Conservation (phyloP, 2,113 vertebrate species). For the Thomomys bottae region DNA sequence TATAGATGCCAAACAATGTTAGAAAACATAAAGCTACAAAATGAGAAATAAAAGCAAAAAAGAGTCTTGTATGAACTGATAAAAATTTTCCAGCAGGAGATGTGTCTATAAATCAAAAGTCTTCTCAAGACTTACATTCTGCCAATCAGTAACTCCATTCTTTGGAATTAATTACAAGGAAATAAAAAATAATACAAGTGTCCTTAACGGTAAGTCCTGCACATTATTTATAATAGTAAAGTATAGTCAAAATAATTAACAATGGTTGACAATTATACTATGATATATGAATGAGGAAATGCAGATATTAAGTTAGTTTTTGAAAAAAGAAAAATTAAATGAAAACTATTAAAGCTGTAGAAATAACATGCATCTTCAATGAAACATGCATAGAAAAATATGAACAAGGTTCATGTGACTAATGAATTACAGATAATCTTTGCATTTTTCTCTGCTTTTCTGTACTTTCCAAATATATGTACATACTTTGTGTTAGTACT, state of each 20-base stretch:
- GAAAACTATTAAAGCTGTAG: conserved; percentile 3
- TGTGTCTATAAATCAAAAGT: conserved; percentile 16
- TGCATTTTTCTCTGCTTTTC: not conserved
- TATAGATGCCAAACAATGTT: not conserved
- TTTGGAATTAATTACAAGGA: conserved; percentile 45
- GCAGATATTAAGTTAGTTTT: conserved; percentile 37
- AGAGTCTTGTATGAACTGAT: not conserved
- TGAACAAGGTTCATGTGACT: not conserved
- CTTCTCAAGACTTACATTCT: conserved; percentile 46
- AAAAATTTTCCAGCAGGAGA: conserved; percentile 54
- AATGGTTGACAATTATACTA: conserved; percentile 1
- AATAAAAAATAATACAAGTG: conserved; percentile 27
- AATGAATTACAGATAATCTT: not conserved
- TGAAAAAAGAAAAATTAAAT: not conserved
- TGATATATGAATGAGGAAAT: not conserved
- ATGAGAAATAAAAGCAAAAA: conserved; percentile 34
- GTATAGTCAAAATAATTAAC: conserved; percentile 12
- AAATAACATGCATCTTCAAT: not conserved
- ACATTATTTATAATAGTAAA: conserved; percentile 38
- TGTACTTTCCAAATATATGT: not conserved
- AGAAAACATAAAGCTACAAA: conserved; percentile 13
- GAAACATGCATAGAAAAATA: not conserved
- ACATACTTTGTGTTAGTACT: not conserved
- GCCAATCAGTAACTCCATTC: conserved; percentile 40
- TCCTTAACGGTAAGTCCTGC: conserved; percentile 18